Evolutionary conservation across 2,113 vertebrate species (phyloP).

Genomic region (Deroptyus accipitrinus): DNA sequence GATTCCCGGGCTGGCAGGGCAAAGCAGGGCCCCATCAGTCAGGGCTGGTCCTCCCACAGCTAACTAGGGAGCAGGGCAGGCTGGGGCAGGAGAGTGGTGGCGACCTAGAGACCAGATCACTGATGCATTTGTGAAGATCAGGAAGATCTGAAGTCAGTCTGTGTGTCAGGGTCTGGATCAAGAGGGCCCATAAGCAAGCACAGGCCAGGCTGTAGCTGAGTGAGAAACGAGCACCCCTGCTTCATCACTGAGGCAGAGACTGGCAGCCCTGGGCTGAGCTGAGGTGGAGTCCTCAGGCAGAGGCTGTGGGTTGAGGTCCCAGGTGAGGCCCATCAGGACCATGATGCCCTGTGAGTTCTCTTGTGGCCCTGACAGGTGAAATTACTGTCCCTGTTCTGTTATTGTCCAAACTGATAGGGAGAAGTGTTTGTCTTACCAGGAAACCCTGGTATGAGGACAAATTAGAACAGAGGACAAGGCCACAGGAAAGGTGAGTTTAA

Average conservation of each 20-base stretch:
- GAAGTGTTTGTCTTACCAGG: background rate
- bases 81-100: background rate
- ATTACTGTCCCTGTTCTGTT: background rate
- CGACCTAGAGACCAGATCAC: background rate
- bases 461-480: background rate
- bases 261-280: background rate
- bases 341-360: background rate
- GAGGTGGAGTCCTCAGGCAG: background rate
- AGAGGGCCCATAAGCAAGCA: background rate
- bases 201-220: background rate
- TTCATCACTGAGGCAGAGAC: background rate
- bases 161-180: background rate
- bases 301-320: background rate
- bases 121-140: background rate
- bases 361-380: background rate
- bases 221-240: background rate
- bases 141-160: background rate
- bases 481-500: background rate
- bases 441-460: background rate
- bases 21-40: background rate
- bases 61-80: background rate
- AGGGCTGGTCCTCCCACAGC: background rate
- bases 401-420: background rate
- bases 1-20: rapidly evolving
- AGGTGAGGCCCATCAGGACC: background rate